Evolutionary conservation across 1,140 invertebrate species (phyloP), one percentile per base, ranked within the genome.

Genomic region (silkworm (Bombyx mori)): DNA sequence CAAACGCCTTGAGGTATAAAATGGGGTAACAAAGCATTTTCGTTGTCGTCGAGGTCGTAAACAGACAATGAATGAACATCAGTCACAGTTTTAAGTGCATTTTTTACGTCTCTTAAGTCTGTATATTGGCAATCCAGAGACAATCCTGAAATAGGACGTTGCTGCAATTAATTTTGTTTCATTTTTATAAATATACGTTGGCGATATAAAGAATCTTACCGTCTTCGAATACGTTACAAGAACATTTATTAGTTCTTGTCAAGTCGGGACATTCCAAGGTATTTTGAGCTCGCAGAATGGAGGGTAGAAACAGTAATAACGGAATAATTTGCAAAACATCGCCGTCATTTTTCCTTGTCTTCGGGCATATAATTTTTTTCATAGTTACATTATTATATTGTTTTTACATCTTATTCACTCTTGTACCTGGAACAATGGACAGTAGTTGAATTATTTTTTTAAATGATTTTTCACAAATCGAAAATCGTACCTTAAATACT

Each of bases 1-100:
- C 92, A 91, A 48, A 92, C 90, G 62, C 92, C 91, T 71, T 79
- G 81, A 63, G 84, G 84, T 77, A 86, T 77, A 69, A 87, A 79
- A 77, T 79, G 73, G 66, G 81, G 73, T 73, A 79, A 81, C 77
- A 87, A 72, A 67, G 62, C 63, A 64, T 86, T 78, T 67, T 85
- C 79, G 60, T 74, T 79, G 61, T 75, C 74, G 52, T 86, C 77
- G 51, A 87, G 76, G 57, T 86, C 82, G 58, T 78, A 79, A 66
- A 87, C 63, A 60, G 80, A 77, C 60, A 87, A 69, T 42, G 84
- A 78, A 62, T 86, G 73, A 64, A 86, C 70, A 59, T 73, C 63
- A 56, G 73, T 70, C 54, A 80, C 66, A 67, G 63, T 77, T 60
- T 82, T 82, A 56, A 87, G 69, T 56, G 79, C 77, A 76, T 80